Evolutionary conservation across 2,797 vertebrate genomes (phyloP).

Genomic region (Adelosebastes latens): DNA sequence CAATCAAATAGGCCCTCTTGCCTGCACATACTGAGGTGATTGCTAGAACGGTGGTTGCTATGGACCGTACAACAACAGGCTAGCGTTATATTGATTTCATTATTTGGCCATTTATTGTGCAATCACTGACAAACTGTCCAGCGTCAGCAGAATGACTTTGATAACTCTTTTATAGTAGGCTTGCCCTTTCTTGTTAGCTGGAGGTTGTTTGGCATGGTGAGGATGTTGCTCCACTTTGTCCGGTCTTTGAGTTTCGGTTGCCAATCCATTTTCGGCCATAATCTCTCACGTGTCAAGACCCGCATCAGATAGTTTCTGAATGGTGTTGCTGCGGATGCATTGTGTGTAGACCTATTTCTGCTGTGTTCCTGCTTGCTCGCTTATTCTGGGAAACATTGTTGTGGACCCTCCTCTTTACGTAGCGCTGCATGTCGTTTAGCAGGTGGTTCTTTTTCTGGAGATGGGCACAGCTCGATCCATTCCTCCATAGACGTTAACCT

Average conservation of each 20-base stretch:
- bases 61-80: not conserved
- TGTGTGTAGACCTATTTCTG: too few relatives aligned
- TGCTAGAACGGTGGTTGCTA: not conserved
- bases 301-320: too few relatives aligned
- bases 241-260: not conserved
- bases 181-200: not conserved
- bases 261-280: not conserved
- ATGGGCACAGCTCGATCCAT: not conserved
- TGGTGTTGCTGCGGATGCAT: fast-evolving
- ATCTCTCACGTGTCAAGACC: fast-evolving
- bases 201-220: not conserved
- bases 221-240: not conserved
- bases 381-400: too few relatives aligned
- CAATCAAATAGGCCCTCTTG: not conserved
- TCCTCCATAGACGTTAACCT: not conserved
- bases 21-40: not conserved
- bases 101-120: not conserved
- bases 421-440: fast-evolving
- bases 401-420: not conserved
- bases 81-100: not conserved
- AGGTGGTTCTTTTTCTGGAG: not conserved
- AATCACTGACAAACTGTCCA: not conserved
- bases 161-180: not conserved
- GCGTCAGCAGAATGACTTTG: not conserved
- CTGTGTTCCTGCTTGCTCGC: too few relatives aligned